Base-by-base conservation (phyloP, 2,797 vertebrate genomes). In the Cryptoprocta ferox region DNA sequence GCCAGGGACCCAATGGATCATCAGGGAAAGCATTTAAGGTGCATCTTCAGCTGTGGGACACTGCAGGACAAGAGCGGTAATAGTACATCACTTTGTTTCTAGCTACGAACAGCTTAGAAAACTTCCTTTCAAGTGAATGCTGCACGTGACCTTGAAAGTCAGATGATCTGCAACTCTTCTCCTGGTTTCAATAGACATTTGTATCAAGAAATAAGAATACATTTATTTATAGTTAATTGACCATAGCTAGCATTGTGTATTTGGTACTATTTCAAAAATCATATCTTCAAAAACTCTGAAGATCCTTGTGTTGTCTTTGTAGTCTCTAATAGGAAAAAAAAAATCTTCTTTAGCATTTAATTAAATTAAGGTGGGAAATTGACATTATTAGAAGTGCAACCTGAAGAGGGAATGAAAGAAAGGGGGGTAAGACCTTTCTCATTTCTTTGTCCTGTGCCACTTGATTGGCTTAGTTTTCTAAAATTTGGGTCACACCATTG, bases 41-140 rank as follows among this genome's bases (percentile, higher is more conserved):
- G 3, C 99, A 99, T 96, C 99, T 99, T 48, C 99, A 99, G 98
- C 99, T 99, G 12, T 99, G 99, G 99, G 99, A 99, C 99, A 99
- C 99, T 7, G 99, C 99, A 1, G 99, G 99, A 81, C 99, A 99
- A 98, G 99, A 99, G 98, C 99, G 99, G 99, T 99, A 98, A 98
- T 0, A 42, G 7, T 48, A 37, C 92, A 91, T 94, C 70, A 35
- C 66, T 94, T 94, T 73, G n/a, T 94, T 96, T 97, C 63, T 96
- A 83, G 61, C 45, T 59, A 50, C 30, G 10, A 28, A 35, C 24
- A n/a, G 8, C 63, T 16, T 32, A 66, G n/a, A 79, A 88, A 88
- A 30, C 14, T 59, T 50, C 48, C 28, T 90, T 85, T 76, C 21
- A 61, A 76, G 66, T 53, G 12, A 76, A 45, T 56, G 1, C 3